Evolutionary conservation across 2,797 vertebrate genomes (phyloP), one percentile per base, ranked within the genome.

Genomic region (Sebastes aleutianus): DNA sequence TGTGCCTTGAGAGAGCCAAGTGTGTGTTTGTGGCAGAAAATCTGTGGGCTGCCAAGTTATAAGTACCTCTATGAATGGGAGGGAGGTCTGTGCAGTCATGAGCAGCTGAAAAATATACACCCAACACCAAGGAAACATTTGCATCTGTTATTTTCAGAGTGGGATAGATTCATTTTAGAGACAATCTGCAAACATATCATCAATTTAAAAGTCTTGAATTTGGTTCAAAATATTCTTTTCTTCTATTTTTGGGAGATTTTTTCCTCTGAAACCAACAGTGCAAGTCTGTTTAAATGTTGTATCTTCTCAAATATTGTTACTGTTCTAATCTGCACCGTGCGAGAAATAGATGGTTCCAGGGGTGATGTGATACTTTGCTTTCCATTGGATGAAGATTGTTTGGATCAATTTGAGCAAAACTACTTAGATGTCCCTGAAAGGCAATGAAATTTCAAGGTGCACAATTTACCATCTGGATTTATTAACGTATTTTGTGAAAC

Each of bases 1-100:
- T 92, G 89, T 96, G 94, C 93, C 89, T 94, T 93, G 86, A 94
- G 89, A 92, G 87, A 93, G 86, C 85, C 80, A 56, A 91, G 90
- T 87, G 86, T 90, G 83, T 90, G 88, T 92, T 85, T 91, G 87
- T 93, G 91, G 92, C 93, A 93, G 92, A 94, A 47, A 85, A 88
- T 91, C 81, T 92, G 83, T 93, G 78, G 89, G 84, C 88, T 95
- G 92, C 92, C 91, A 75, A 88, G 76, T 91, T 70, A 82, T 79
- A 84, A 89, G 88, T 88, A 83, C 91, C 91, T 94, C 91, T 78
- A 58, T 90, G 88, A 95, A 92, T 89, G 84, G 89, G 91, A 89
- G 81, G 90, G 85, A 92, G 90, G 89, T 92, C 88, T 88, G 78
- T 85, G 79, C 79, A 79, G 79, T 85, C 85, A 83, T 68, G 65